Evolutionary conservation across 2,888 invertebrate species (phyloP).

Genomic region (Luffia ferchaultella): DNA sequence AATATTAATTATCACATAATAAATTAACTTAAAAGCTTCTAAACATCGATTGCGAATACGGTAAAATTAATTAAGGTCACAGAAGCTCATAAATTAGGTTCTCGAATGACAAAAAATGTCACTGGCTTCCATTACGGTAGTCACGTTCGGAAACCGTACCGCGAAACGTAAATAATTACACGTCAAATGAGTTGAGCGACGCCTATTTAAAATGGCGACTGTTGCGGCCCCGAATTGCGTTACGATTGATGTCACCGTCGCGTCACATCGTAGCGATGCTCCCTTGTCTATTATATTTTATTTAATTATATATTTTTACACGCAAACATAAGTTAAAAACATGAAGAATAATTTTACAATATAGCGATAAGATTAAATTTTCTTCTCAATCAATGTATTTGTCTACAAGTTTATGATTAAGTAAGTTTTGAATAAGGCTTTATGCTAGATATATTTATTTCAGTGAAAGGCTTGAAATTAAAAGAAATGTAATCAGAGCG

Average conservation of each 20-base stretch:
- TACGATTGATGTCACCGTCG: constrained; percentile 30
- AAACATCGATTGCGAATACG: neutral
- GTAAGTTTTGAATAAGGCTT: too few relatives aligned
- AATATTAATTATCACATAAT: too few relatives aligned
- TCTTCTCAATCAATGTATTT: too few relatives aligned
- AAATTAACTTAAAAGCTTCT: too few relatives aligned
- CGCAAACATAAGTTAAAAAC: too few relatives aligned
- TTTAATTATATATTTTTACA: too few relatives aligned
- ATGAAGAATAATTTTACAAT: too few relatives aligned
- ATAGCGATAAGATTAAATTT: too few relatives aligned
- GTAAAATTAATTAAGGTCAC: constrained; percentile 33
- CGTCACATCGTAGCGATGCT: constrained; percentile 16
- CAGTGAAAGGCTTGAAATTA: too few relatives aligned
- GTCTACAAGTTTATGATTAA: too few relatives aligned
- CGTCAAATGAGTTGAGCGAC: constrained; percentile 50
- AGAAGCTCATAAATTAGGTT: constrained; percentile 34
- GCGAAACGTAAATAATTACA: constrained; percentile 49
- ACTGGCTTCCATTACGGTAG: constrained; percentile 13
- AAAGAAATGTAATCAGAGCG: too few relatives aligned
- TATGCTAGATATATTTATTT: too few relatives aligned
- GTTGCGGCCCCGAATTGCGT: constrained; percentile 19
- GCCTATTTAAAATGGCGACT: constrained; percentile 37
- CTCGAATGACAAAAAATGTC: constrained; percentile 32
- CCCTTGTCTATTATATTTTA: constrained; percentile 15
- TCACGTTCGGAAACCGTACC: constrained; percentile 35